Evolutionary conservation across 2,888 invertebrate genomes (phyloP).

Genomic region (Hofmannophila pseudospretella): DNA sequence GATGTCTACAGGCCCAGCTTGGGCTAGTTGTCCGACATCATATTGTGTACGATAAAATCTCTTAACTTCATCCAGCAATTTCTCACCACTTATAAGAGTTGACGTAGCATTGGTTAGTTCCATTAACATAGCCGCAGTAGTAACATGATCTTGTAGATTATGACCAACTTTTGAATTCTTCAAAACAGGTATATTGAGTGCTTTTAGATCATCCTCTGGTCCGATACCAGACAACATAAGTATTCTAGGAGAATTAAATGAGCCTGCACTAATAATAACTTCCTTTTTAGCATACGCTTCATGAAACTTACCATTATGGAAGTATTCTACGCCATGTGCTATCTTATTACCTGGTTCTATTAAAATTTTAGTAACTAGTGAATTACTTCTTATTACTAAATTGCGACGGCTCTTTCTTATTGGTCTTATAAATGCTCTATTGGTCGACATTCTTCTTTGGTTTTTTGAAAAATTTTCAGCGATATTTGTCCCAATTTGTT

Average conservation of each 20-base stretch:
- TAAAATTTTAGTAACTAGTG: slow-evolving; percentile 74
- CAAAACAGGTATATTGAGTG: slow-evolving; percentile 70
- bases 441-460: slow-evolving; percentile 79
- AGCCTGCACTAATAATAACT: slow-evolving; percentile 78
- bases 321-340: slow-evolving; percentile 47
- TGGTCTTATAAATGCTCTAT: slow-evolving; percentile 80
- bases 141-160: slow-evolving; percentile 85
- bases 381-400: slow-evolving; percentile 61
- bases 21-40: slow-evolving; percentile 60
- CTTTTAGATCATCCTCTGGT: slow-evolving; percentile 63
- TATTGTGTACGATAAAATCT: slow-evolving; percentile 45
- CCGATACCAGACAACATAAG: slow-evolving; percentile 82
- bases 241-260: slow-evolving; percentile 78
- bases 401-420: slow-evolving; percentile 72
- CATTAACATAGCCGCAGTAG: slow-evolving; percentile 70
- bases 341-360: slow-evolving; percentile 54
- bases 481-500: slow-evolving; percentile 79
- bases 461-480: slow-evolving; percentile 78
- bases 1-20: slow-evolving; percentile 74
- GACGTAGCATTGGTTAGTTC: slow-evolving; percentile 71
- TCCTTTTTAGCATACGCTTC: slow-evolving; percentile 69
- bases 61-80: slow-evolving; percentile 50
- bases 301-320: slow-evolving; percentile 29
- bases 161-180: slow-evolving; percentile 82
- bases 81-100: slow-evolving; percentile 48